Evolutionary conservation across 2,888 invertebrate genomes (phyloP).

Genomic region (Oscheius sp.): DNA sequence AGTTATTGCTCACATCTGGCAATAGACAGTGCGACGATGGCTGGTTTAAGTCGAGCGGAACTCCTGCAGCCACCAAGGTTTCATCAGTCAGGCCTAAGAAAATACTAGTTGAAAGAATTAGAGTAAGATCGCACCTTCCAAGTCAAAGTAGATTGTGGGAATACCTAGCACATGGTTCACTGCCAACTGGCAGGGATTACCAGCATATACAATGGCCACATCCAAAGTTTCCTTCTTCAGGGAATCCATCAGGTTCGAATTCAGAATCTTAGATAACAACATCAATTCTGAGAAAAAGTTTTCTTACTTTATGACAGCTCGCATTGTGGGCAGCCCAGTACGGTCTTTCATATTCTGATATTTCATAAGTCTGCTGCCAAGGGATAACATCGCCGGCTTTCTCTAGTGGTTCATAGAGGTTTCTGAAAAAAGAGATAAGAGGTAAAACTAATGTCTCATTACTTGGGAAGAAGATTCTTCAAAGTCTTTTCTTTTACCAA

Average conservation of each 20-base stretch:
- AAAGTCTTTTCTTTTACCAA: conserved; percentile 70
- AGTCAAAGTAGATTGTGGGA: conserved; percentile 70
- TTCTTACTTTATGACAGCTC: conserved; percentile 67
- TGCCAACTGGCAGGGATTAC: conserved; percentile 71
- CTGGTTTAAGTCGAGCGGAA: conserved; percentile 52
- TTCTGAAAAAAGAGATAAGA: conserved; percentile 24
- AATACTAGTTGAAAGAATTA: too few species aligned
- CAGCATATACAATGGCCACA: conserved; percentile 68
- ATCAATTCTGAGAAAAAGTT: too few species aligned
- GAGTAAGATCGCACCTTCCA: conserved; percentile 52
- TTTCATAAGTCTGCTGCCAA: conserved; percentile 64
- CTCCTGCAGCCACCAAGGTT: conserved; percentile 67
- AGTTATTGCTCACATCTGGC: conserved; percentile 33
- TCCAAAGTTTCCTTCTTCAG: conserved; percentile 68
- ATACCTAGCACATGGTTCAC: conserved; percentile 68
- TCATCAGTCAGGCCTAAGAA: conserved; percentile 65
- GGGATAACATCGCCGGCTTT: conserved; percentile 61
- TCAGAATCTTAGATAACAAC: conserved; percentile 60
- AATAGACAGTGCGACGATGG: conserved; percentile 50
- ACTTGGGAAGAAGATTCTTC: conserved; percentile 69
- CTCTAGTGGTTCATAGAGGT: conserved; percentile 65
- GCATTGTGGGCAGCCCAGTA: conserved; percentile 70
- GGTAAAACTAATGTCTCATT: conserved; percentile 18
- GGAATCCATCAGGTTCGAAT: conserved; percentile 70
- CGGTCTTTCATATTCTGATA: conserved; percentile 57